Conservation (phyloP, 2,888 invertebrate genomes). For the Dasysyrphus tricinctus region DNA sequence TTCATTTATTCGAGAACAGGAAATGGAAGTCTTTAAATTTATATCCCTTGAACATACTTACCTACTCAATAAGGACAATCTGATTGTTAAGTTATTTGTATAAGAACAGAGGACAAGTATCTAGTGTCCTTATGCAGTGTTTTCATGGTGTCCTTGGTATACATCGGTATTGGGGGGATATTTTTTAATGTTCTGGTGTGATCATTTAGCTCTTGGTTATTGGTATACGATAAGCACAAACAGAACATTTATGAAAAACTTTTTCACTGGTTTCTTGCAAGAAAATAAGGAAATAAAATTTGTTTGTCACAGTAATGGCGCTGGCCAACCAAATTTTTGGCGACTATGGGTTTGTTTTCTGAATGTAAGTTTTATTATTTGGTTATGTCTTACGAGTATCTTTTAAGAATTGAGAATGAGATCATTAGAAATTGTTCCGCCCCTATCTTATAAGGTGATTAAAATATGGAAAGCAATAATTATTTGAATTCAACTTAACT, state of each 20-base stretch:
- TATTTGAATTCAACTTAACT: too few species aligned
- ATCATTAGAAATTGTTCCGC: too few species aligned
- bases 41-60: not conserved
- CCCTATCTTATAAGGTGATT: too few species aligned
- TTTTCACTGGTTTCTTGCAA: slow-evolving; percentile 6
- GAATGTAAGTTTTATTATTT: not conserved
- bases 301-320: slow-evolving; percentile 31
- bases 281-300: slow-evolving; percentile 62
- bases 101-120: not conserved
- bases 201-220: slow-evolving; percentile 56
- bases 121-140: slow-evolving; percentile 55
- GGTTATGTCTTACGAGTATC: not conserved
- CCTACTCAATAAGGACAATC: slow-evolving; percentile 15
- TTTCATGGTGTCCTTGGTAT: slow-evolving; percentile 11
- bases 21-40: slow-evolving; percentile 48
- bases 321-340: slow-evolving; percentile 28
- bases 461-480: too few species aligned
- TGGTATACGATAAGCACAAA: slow-evolving; percentile 48
- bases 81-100: slow-evolving; percentile 64
- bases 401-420: not conserved
- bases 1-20: slow-evolving; percentile 12
- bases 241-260: slow-evolving; percentile 57
- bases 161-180: not conserved
- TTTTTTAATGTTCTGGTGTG: slow-evolving; percentile 12
- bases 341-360: not conserved